Base-by-base conservation (phyloP, 2,888 invertebrate species). In the Lepetodrilus schrolli region DNA sequence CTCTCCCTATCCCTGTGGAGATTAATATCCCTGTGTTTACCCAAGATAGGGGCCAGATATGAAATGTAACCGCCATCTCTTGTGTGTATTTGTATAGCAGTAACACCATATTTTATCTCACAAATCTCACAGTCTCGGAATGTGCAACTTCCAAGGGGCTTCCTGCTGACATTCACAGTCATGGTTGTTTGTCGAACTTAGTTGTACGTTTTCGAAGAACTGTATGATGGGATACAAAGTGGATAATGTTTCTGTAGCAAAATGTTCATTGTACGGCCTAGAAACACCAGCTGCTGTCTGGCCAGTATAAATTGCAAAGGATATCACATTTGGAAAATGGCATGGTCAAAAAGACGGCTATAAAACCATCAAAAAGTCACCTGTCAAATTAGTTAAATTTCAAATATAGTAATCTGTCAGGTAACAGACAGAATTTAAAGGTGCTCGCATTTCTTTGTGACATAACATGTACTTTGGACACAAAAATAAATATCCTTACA, bases 41-140 rank as follows among this genome's bases (percentile, higher is more conserved):
- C 30, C 58, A 34, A 58, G 58, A 26, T 23, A 17, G 13, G 17
- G 5, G 58, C 30, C 58, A 58, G 58, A 58, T 58, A 58, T 58
- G 58, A 34, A 30, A 58, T 58, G 58, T 58, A 58, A 30, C 58
- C 58, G n/a, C 58, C 23, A 58, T 26, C 58, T 30, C 58, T 51
- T 51, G 34, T 58, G 58, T 58, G 26, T 58, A 58, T 58, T 58
- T 58, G 34, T 58, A 26, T 34, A 58, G 34, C 58, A 34, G 58
- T 58, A 58, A 58, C 34, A 58, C 58, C 58, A 58, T 58, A 58
- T 58, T 58, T 58, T 58, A 58, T 58, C 58, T 58, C 58, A 23
- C 58, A 58, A 51, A 58, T 58, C 58, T 58, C 30, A 2, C 58
- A 58, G 58, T 34, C 34, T 58, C 58, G 34, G 34, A 23, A 58